Conservation (phyloP, 2,888 invertebrate species). For the Mayetiola destructor region DNA sequence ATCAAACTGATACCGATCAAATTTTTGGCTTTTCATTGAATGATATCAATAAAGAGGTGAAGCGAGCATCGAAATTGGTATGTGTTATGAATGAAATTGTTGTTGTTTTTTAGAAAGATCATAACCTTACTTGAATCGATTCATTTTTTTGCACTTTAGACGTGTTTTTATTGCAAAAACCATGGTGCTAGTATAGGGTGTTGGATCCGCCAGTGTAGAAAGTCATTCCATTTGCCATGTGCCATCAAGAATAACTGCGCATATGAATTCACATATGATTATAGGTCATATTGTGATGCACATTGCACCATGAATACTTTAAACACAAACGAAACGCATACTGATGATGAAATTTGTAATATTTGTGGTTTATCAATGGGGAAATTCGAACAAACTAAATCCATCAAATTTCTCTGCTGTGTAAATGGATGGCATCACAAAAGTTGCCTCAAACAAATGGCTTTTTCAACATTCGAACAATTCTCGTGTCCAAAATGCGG, state of each 20-base stretch:
- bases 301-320: not conserved
- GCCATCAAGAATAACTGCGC: not conserved
- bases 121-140: not conserved
- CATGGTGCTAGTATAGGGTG: not conserved
- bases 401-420: no score
- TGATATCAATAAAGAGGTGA: not conserved
- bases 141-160: not conserved
- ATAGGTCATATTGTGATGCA: not conserved
- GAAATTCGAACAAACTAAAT: no score
- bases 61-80: not conserved
- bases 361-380: no score
- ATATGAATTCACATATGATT: not conserved
- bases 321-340: not conserved
- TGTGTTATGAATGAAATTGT: not conserved
- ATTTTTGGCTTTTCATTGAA: not conserved
- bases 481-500: not conserved
- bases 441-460: not conserved
- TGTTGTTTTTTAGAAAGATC: no score
- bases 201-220: not conserved
- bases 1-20: not conserved
- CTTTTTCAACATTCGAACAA: not conserved
- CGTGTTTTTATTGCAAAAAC: not conserved
- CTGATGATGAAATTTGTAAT: not conserved
- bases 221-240: not conserved
- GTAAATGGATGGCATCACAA: not conserved